These are phyloP conservation scores for Scotopteryx bipunctaria DNA, from an alignment of 2,888 invertebrate genomes.

Conservation along the genomic window DNA sequence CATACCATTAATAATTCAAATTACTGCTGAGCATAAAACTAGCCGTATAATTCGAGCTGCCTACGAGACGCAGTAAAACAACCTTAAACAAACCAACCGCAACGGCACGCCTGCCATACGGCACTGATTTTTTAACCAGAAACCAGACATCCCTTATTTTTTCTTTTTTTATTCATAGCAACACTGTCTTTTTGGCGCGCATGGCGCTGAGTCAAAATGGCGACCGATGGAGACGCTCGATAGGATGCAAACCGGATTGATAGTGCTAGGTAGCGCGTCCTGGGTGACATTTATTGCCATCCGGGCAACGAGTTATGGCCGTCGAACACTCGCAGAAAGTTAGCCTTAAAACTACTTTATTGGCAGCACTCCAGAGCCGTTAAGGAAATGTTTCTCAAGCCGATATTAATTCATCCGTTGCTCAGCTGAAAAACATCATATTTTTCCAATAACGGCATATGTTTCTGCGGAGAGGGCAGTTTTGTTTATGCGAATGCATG, in stretches of 20 bases:
- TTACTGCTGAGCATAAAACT: slow-evolving; percentile 37
- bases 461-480: slow-evolving; percentile 46
- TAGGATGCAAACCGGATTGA: slow-evolving; percentile 76
- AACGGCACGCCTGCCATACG: slow-evolving; percentile 59
- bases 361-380: slow-evolving; percentile 71
- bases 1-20: slow-evolving; percentile 41
- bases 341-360: slow-evolving; percentile 68
- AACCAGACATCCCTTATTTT: slow-evolving; percentile 47
- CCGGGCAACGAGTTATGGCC: slow-evolving; percentile 64
- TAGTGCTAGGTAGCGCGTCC: slow-evolving; percentile 66
- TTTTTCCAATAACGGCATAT: slow-evolving; percentile 65
- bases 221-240: slow-evolving; percentile 71
- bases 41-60: slow-evolving; percentile 35
- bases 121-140: slow-evolving; percentile 56
- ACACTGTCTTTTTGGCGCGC: slow-evolving; percentile 56
- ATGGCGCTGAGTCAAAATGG: slow-evolving; percentile 47
- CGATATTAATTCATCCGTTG: slow-evolving; percentile 67
- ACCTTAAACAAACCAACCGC: slow-evolving; percentile 62
- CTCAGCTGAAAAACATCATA: slow-evolving; percentile 77
- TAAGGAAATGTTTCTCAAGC: slow-evolving; percentile 53
- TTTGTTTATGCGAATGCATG: slow-evolving; percentile 39
- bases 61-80: slow-evolving; percentile 46
- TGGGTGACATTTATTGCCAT: slow-evolving; percentile 72
- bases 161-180: slow-evolving; percentile 46
- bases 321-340: slow-evolving; percentile 59